Evolutionary conservation across 2,113 vertebrate species (phyloP), one percentile per base, ranked within the genome.

Genomic region (Hucho hucho): DNA sequence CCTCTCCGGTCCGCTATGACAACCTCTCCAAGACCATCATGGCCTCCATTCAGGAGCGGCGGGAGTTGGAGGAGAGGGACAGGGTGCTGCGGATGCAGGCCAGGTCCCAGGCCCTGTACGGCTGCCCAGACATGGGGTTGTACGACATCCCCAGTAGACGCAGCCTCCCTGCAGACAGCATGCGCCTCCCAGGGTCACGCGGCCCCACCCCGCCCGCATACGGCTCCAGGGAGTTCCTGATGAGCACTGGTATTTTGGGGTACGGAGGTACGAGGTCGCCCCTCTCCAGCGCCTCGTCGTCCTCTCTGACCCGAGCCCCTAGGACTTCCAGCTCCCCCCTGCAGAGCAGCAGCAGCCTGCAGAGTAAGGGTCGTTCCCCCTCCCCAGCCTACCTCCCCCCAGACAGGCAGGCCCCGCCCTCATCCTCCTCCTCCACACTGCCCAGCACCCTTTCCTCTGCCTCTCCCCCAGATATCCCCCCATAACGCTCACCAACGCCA

Each of bases 21-120:
- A 96, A 93, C 92, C 93, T 98, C 18, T 95, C 98, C 24, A 95
- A 96, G 91, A 95, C 94, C 73, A 93, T 97, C 84, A 97, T 99
- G 96, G 95, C 95, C 0, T 97, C 97, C 18, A 97, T 99, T 81
- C 96, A 97, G 78, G 96, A 97, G 83, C 93, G 95, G 61, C 94
- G 95, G 11, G 96, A 97, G 83, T 87, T 94, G 87, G 97, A 98
- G 79, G 96, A 98, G 86, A 89, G 94, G 6, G 95, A 96, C 72
- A 94, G 94, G 87, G 92, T 95, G 70, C 91, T 96, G 37, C 94
- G 89, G 53, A 93, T 94, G 0, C 95, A 94, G 77, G 91, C 94
- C 0, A 93, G 96, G 75, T 93, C 94, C 0, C 94, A 95, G 81
- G 95, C 90, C 4, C 94, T 94, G 16, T 94, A 86, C 0, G 94